Percentiles rank a stretch among this genome's conserved stretches.
Evolutionary conservation across 2,113 vertebrate genomes (phyloP).

Genomic region (Phoenicopterus ruber): DNA sequence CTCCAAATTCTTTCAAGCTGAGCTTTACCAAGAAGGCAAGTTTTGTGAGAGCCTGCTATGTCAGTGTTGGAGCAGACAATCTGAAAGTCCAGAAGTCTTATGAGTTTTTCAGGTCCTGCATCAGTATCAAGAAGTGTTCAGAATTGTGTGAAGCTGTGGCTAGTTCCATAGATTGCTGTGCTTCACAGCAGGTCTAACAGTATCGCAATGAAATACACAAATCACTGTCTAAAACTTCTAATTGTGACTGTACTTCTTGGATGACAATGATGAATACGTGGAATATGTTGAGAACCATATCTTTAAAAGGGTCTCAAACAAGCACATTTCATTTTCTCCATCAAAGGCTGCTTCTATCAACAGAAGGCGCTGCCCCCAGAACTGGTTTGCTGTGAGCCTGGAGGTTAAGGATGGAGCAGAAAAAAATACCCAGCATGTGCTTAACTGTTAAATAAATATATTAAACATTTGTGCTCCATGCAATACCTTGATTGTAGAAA

Average conservation of each 20-base stretch:
- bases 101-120: not conserved
- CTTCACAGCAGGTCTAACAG: not conserved
- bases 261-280: not conserved
- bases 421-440: not conserved
- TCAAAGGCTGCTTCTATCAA: not conserved
- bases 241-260: not conserved
- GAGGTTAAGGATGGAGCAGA: not conserved
- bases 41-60: not conserved
- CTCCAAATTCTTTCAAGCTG: not conserved
- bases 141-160: not conserved
- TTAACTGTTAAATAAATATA: not conserved
- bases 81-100: not conserved
- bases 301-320: not conserved
- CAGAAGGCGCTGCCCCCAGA: not conserved
- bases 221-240: not conserved
- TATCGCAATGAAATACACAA: not conserved
- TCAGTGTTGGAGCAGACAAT: not conserved
- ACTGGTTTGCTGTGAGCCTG: not conserved
- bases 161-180: not conserved
- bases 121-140: not conserved
- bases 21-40: not conserved
- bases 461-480: not conserved
- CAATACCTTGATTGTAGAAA: not conserved
- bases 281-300: not conserved
- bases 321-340: not conserved